phyloP scores from a whole-genome alignment of 1,140 invertebrate species.

The Bombus pascuorum region DNA sequence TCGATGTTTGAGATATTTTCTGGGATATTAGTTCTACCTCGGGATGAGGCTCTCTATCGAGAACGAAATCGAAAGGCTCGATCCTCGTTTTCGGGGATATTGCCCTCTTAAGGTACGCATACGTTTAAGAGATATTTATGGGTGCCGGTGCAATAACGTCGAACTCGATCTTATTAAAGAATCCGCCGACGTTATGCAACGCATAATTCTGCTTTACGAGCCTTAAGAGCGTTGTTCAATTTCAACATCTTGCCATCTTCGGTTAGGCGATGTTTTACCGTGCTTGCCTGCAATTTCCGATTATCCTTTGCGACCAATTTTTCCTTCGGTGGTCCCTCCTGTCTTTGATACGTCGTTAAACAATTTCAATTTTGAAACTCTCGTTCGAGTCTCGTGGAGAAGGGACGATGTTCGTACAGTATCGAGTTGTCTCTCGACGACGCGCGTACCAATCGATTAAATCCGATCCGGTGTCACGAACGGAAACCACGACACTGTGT shows the following conservation, averaged over 20 bases:
- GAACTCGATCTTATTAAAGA: conserved; percentile 34
- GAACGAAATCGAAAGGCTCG: conserved; percentile 19
- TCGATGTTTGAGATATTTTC: conserved; percentile 63
- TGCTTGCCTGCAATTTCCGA: too few relatives aligned
- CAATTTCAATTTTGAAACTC: too few relatives aligned
- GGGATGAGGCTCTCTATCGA: neutral
- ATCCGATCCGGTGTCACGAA: neutral
- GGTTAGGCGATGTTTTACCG: neutral
- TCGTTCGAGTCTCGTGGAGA: too few relatives aligned
- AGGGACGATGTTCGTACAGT: too few relatives aligned
- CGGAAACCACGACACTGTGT: conserved; percentile 3
- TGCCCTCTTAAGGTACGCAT: conserved; percentile 27
- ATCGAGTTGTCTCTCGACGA: too few relatives aligned
- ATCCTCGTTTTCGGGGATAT: conserved; percentile 33
- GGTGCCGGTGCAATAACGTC: neutral
- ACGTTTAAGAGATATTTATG: conserved; percentile 31
- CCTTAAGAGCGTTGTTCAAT: neutral
- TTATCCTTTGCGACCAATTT: neutral
- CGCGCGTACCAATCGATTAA: conserved; percentile 30
- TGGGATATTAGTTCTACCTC: conserved; percentile 57
- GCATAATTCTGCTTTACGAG: conserved; percentile 7
- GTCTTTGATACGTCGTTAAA: neutral
- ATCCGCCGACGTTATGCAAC: neutral
- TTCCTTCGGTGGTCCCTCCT: neutral
- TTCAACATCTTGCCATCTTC: neutral